phyloP scores from a whole-genome alignment of 92 coral and sea anemone species.

The Palythoa grandiflora region DNA sequence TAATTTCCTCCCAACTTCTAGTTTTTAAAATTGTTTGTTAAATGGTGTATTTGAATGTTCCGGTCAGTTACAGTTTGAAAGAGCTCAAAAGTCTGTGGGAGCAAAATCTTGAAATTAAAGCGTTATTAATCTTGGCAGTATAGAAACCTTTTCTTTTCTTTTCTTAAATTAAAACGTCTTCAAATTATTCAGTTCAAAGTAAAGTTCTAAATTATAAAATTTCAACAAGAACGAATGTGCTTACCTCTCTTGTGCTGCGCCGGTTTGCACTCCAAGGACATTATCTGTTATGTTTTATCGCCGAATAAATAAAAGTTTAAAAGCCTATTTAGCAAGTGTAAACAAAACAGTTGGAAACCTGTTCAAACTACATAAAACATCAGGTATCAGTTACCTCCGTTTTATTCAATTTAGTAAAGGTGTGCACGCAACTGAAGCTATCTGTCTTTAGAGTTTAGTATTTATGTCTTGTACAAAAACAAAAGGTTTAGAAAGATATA shows the following conservation, averaged over 20 bases:
- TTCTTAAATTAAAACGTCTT: no score
- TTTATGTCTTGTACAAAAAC: not conserved
- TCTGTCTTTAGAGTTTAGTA: not conserved
- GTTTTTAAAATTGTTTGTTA: no score
- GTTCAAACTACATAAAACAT: not conserved
- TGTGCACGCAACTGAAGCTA: not conserved
- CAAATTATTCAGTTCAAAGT: no score
- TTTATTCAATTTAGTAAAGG: not conserved
- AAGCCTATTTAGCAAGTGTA: not conserved
- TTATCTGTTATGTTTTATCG: conserved; percentile 10
- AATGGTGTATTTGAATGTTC: no score
- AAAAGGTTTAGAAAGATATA: not conserved
- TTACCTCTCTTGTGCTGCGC: conserved; percentile 24
- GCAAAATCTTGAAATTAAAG: no score
- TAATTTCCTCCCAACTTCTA: no score
- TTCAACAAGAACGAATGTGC: not conserved
- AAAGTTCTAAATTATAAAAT: no score
- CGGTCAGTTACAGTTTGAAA: no score
- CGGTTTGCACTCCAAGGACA: conserved; percentile 15
- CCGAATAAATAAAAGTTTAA: not conserved
- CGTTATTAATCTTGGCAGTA: no score
- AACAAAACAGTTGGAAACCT: conserved; percentile 22
- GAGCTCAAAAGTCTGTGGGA: no score
- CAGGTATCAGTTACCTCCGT: not conserved
- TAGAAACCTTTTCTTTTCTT: no score